phyloP scores from a whole-genome alignment of 2,113 vertebrate species.

The Sapayoa aenigma region DNA sequence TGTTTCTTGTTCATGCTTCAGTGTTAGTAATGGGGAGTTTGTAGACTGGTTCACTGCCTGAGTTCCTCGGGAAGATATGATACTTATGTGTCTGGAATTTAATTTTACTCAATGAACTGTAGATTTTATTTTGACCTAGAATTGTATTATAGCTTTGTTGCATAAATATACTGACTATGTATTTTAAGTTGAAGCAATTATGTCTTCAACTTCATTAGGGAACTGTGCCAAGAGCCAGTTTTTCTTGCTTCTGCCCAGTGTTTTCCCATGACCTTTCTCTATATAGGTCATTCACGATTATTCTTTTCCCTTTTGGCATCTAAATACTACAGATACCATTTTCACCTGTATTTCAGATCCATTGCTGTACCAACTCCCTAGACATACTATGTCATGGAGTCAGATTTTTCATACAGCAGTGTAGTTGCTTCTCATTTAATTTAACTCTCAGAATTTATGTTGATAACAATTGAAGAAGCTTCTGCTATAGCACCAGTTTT shows the following conservation, averaged over 20 bases:
- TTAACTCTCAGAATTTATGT: background rate
- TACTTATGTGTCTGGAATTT: background rate
- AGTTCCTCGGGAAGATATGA: background rate
- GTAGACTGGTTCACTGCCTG: background rate
- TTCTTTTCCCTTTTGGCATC: background rate
- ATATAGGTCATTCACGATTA: background rate
- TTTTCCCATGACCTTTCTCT: background rate
- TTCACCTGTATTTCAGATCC: background rate
- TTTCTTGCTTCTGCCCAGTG: background rate
- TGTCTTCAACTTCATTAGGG: background rate
- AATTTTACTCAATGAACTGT: background rate
- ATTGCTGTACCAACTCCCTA: background rate
- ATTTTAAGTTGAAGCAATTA: slow-evolving; percentile 21
- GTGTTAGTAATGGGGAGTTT: background rate
- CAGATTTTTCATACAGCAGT: background rate
- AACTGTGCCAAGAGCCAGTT: background rate
- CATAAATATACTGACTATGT: background rate
- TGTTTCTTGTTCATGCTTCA: background rate
- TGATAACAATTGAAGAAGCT: background rate
- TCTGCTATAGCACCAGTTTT: background rate
- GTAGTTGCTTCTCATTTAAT: background rate
- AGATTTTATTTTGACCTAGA: background rate
- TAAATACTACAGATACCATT: background rate
- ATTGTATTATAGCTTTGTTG: background rate
- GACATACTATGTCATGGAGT: background rate